Percentiles rank a stretch among this genome's conserved stretches.
Conservation (phyloP, 1,140 invertebrate genomes). For the Drosophila chauvacae region DNA sequence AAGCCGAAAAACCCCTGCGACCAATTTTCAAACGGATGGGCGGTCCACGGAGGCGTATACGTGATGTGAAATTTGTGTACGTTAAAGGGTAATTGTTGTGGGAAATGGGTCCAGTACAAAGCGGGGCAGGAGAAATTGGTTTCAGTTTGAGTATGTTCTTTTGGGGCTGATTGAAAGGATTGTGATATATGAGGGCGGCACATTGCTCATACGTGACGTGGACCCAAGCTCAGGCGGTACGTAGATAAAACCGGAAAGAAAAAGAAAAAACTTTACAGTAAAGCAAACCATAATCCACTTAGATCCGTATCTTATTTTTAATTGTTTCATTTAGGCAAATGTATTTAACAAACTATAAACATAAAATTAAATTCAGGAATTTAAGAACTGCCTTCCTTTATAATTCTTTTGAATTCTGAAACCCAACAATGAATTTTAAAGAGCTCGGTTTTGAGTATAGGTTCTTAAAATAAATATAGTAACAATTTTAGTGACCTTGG, state of each 20-base stretch:
- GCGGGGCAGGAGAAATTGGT: constrained; percentile 8
- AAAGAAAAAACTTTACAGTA: not conserved
- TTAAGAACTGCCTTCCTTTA: too few relatives aligned
- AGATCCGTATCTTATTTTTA: not conserved
- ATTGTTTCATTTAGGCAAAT: not conserved
- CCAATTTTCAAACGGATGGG: constrained; percentile 41
- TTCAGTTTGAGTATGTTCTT: constrained; percentile 15
- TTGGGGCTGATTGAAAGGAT: constrained; percentile 48
- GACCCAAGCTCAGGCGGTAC: not conserved
- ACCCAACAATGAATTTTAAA: too few relatives aligned
- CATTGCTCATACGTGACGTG: constrained; percentile 26
- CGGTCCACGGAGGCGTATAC: constrained; percentile 45
- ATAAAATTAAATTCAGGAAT: too few relatives aligned
- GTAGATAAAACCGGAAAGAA: not conserved
- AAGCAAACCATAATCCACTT: not conserved
- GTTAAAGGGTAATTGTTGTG: constrained; percentile 63
- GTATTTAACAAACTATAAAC: not conserved
- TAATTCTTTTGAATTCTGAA: too few relatives aligned
- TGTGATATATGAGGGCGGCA: constrained; percentile 37
- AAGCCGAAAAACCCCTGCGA: constrained; percentile 25
- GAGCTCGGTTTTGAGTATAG: too few relatives aligned
- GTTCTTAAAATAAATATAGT: too few relatives aligned
- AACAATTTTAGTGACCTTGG: not conserved
- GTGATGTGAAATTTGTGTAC: constrained; percentile 54
- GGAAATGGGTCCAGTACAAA: constrained; percentile 47